phyloP scores from a whole-genome alignment of 2,888 invertebrate genomes.

The Chalcis sispes region DNA sequence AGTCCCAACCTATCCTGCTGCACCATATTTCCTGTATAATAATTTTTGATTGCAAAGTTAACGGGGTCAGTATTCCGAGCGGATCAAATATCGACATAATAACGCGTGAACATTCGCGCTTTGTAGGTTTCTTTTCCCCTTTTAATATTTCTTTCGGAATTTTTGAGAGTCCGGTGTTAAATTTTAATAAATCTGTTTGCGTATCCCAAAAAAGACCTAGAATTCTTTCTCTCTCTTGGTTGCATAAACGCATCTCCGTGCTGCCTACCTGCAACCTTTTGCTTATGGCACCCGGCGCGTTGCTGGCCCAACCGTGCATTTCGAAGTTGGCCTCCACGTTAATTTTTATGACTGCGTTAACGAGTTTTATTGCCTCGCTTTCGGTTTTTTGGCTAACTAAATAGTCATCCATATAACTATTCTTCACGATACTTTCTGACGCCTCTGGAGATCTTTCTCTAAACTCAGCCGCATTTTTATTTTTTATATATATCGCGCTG shows the following conservation, averaged over 20 bases:
- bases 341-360: background rate
- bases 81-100: constrained; percentile 68
- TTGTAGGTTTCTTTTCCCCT: constrained; percentile 52
- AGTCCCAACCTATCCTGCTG: constrained; percentile 59
- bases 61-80: constrained; percentile 61
- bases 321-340: background rate
- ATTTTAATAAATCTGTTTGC: background rate
- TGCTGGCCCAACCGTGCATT: constrained; percentile 11
- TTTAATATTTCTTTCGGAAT: constrained; percentile 1
- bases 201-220: constrained; percentile 7
- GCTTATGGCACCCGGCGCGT: background rate
- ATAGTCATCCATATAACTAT: constrained; percentile 16
- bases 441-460: background rate
- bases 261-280: background rate
- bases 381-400: background rate
- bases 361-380: background rate
- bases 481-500: constrained; percentile 1
- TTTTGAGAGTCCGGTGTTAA: background rate
- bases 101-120: constrained; percentile 55
- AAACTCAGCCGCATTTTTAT: background rate
- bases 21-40: constrained; percentile 65
- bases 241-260: too few species aligned
- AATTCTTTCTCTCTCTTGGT: background rate
- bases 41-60: constrained; percentile 59
- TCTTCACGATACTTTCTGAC: background rate